These are phyloP conservation scores for Scolopax mira DNA, from an alignment of 2,113 vertebrate species.

Conservation along the genomic window DNA sequence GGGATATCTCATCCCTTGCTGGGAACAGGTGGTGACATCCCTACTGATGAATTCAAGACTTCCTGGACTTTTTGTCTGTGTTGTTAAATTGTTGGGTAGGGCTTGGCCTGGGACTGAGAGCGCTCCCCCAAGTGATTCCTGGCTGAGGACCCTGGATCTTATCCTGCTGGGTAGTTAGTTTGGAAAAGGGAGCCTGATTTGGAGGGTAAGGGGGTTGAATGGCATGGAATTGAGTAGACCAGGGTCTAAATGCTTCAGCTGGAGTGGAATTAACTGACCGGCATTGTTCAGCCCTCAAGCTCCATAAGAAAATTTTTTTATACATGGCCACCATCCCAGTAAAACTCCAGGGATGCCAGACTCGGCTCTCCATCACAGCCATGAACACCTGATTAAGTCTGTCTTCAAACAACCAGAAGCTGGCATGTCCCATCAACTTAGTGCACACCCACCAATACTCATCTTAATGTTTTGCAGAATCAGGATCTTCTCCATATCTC, in stretches of 20 bases:
- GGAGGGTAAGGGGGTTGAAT: neutral
- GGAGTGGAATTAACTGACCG: neutral
- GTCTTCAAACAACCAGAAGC: neutral
- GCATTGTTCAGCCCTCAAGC: neutral
- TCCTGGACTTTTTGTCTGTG: neutral
- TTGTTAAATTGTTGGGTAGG: neutral
- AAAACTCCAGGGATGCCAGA: neutral
- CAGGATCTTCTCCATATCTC: neutral
- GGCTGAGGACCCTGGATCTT: neutral
- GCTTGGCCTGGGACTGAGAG: neutral
- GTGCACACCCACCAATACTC: neutral
- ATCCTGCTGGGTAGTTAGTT: rapidly evolving
- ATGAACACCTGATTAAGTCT: neutral
- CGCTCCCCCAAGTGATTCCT: neutral
- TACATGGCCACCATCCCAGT: neutral
- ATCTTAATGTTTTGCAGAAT: neutral
- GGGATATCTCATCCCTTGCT: neutral
- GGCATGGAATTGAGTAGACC: neutral
- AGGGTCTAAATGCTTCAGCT: neutral
- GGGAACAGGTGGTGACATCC: neutral
- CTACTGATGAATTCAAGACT: neutral
- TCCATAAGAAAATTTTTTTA: neutral
- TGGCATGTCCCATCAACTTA: neutral
- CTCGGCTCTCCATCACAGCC: neutral
- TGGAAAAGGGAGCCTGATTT: neutral